phyloP scores from a whole-genome alignment of 30 jellyfish, hydroid and myxozoan genomes.

The Cassiopea andromeda region DNA sequence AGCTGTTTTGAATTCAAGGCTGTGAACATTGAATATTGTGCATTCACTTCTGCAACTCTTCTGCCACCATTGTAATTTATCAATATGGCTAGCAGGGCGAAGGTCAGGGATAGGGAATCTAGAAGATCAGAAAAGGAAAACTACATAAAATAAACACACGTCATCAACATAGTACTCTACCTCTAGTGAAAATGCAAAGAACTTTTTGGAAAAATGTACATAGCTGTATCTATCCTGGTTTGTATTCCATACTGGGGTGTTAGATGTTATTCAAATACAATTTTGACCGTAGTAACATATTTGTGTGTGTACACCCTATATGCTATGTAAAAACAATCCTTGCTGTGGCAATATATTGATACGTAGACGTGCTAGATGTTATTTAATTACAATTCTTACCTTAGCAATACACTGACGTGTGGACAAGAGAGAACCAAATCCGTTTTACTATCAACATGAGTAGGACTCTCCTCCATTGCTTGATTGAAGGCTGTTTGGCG shows the following conservation, averaged over 20 bases:
- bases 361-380: no score
- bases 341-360: no score
- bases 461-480: constrained; percentile 94
- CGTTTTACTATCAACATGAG: constrained; percentile 65
- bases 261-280: no score
- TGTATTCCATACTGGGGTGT: no score
- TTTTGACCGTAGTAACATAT: no score
- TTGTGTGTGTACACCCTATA: no score
- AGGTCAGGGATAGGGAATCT: constrained; percentile 98
- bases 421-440: constrained; percentile 74
- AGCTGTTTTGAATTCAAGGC: constrained; percentile 76
- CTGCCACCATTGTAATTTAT: constrained; percentile 98
- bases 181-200: no score
- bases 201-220: no score
- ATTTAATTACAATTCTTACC: constrained; percentile 52
- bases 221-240: no score
- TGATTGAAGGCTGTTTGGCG: constrained; percentile 92
- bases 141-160: background rate
- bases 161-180: no score
- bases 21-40: constrained; percentile 33
- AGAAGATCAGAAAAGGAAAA: background rate
- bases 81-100: constrained; percentile 95
- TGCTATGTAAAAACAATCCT: no score
- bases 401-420: constrained; percentile 39
- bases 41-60: constrained; percentile 77